A percentile compares a stretch with the other conserved stretches of the same genome.
Conservation (phyloP, 35 echinoderm and acorn worm species). For the Ptychodera flava region DNA sequence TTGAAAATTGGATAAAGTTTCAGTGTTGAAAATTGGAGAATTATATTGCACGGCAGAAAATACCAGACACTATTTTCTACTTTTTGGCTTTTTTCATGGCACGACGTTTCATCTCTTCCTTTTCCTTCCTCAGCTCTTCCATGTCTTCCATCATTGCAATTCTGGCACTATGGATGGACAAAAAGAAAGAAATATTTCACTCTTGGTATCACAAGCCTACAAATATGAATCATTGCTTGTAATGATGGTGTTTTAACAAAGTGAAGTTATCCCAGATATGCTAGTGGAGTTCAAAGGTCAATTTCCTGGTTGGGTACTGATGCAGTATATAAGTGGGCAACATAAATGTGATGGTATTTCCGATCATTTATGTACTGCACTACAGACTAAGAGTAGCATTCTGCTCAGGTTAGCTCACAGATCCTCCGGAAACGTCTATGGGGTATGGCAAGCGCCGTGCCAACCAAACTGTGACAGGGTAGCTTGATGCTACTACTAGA, state of each 20-base stretch:
- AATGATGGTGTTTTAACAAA: neutral
- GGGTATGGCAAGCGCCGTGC: no score
- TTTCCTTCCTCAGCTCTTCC: conserved; percentile 60
- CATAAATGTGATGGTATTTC: neutral
- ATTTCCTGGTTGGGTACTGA: neutral
- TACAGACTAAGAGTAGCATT: no score
- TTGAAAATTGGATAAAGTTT: no score
- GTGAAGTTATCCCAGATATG: neutral
- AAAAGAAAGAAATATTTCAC: neutral
- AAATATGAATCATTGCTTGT: no score
- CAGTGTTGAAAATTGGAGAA: no score
- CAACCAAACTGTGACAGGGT: no score
- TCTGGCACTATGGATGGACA: conserved; percentile 31
- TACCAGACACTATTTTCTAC: no score
- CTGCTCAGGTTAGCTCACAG: no score
- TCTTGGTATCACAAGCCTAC: neutral
- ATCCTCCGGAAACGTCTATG: no score
- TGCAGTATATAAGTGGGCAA: neutral
- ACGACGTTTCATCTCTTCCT: conserved; percentile 36
- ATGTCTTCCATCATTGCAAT: conserved; percentile 58
- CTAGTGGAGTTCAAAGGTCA: neutral
- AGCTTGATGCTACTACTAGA: no score
- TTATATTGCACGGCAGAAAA: no score
- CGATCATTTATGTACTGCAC: no score
- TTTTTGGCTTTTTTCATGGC: conserved; percentile 17